Evolutionary conservation across 2,797 vertebrate genomes (phyloP), one percentile per base, ranked within the genome.

Genomic region (Neosilurus mollespiculum): DNA sequence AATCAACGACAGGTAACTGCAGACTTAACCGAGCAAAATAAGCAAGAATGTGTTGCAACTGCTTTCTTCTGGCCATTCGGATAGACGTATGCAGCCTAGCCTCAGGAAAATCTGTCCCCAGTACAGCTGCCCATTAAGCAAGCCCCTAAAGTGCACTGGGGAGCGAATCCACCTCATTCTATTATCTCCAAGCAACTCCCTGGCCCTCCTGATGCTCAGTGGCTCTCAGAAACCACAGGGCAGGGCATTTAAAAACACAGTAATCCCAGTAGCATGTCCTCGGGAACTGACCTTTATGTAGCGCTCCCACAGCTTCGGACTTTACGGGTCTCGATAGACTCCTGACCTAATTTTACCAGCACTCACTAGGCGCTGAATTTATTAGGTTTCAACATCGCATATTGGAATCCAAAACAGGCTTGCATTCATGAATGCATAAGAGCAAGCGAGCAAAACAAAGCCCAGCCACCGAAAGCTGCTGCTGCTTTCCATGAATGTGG

Each of bases 221-320:
- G 49, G 62, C 16, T 53, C 15, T 12, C 16, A 1, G 43, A 79
- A 12, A 65, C 37, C 77, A 51, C 4, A 30, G 62, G n/a, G 62
- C 61, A 30, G 12, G 12, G 56, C 8, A 43, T 43, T 67, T 49
- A 22, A 69, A 69, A 69, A 30, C 53, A 24, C 53, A 8, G 49
- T 56, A 65, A 26, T 69, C 81, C 30, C 73, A 2, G n/a, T 15
- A 65, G 53, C 53, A 61, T 53, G 2, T 70, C 65, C 72, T n/a
- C 34, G n/a, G 30, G 49, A 65, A 76, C 70, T 26, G 9, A 26
- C 72, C 64, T 69, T 69, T 65, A 77, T 67, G 53, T 69, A 51
- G n/a, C 34, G 75, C 58, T 83, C 65, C 65, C 66, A 26, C 75
- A 58, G 62, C 64, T 83, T 53, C 75, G 2, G 34, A 77, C 34